These are phyloP conservation scores for Aplochiton taeniatus DNA, from an alignment of 2,797 vertebrate species.

Conservation along the genomic window DNA sequence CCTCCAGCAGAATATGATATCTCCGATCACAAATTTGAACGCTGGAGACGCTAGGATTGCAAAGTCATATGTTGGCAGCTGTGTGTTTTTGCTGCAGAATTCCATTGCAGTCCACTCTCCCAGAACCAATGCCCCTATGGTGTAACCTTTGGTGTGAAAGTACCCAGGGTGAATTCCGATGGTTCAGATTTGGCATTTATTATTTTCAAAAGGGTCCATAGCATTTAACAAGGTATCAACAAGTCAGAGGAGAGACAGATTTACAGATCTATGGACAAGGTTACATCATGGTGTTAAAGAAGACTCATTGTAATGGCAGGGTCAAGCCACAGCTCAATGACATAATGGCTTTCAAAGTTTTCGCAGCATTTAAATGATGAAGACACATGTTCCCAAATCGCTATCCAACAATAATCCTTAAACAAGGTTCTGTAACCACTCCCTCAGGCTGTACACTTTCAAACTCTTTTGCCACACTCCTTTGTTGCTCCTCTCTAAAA, in stretches of 20 bases:
- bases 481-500: too few relatives aligned
- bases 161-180: conserved; percentile 12
- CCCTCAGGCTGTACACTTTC: too few relatives aligned
- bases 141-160: conserved; percentile 25
- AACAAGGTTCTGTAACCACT: too few relatives aligned
- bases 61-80: conserved; percentile 44
- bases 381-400: conserved; percentile 13
- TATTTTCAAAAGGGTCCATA: conserved; percentile 23
- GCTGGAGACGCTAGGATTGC: conserved; percentile 42
- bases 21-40: conserved; percentile 40
- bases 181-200: conserved; percentile 16
- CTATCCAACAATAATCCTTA: background rate
- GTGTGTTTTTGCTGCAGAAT: background rate
- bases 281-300: background rate
- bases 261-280: conserved; percentile 28
- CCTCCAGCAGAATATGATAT: conserved; percentile 40
- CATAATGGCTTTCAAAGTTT: conserved; percentile 26
- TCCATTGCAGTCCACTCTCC: conserved; percentile 13
- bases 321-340: conserved; percentile 5
- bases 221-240: conserved; percentile 17
- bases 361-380: conserved; percentile 36
- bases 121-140: conserved; percentile 3
- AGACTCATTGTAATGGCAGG: too few relatives aligned
- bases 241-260: conserved; percentile 2
- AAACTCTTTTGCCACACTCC: too few relatives aligned